Conservation (phyloP, 2,888 invertebrate genomes). For the Agrotis exclamationis region DNA sequence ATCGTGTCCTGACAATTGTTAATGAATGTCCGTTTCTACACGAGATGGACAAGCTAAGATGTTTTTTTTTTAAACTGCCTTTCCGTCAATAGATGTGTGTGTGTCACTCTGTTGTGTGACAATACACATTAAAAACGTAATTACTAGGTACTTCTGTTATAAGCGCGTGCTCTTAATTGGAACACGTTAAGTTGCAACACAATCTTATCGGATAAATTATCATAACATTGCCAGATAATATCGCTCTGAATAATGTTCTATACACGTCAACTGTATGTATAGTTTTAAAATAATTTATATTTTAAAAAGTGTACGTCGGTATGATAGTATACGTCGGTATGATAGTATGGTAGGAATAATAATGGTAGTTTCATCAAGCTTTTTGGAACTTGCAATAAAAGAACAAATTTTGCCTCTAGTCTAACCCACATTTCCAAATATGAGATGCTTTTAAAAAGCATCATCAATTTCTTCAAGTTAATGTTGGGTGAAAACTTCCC, state of each 20-base stretch:
- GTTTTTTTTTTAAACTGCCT: too few species aligned
- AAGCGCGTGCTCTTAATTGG: constrained; percentile 37
- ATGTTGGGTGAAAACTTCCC: not conserved
- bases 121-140: constrained; percentile 6
- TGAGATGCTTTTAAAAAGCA: not conserved
- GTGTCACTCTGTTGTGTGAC: not conserved
- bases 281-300: not conserved
- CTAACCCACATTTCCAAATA: constrained; percentile 1
- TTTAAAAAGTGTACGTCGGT: not conserved
- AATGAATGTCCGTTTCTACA: too few species aligned
- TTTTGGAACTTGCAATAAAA: too few species aligned
- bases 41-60: too few species aligned
- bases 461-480: not conserved
- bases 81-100: not conserved
- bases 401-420: not conserved
- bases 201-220: constrained; percentile 56
- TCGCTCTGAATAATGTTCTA: constrained; percentile 14
- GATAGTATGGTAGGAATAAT: not conserved
- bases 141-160: constrained; percentile 12
- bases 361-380: too few species aligned
- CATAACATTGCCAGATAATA: constrained; percentile 31
- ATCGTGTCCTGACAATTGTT: too few species aligned
- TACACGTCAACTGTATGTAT: constrained; percentile 1
- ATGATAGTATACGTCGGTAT: too few species aligned
- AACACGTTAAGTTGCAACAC: constrained; percentile 29